These are phyloP conservation scores for Asteroscopus sphinx DNA, from an alignment of 2,888 invertebrate species.

Conservation along the genomic window DNA sequence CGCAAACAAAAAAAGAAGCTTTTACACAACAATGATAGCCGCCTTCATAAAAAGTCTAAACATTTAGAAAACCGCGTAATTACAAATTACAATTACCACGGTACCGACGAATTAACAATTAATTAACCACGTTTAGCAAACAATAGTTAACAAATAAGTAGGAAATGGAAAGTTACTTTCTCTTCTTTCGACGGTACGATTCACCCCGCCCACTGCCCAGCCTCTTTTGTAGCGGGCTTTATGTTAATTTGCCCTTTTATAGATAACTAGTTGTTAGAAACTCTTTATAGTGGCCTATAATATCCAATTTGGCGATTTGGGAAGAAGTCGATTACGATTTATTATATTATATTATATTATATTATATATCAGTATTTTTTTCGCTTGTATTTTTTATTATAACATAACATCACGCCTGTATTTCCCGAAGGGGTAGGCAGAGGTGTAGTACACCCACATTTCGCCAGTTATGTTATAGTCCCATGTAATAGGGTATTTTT, in stretches of 20 bases:
- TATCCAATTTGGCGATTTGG: background rate
- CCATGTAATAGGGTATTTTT: no score
- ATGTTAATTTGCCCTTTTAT: slow-evolving; percentile 38
- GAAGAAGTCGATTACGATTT: background rate
- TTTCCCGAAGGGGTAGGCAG: no score
- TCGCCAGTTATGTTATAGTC: no score
- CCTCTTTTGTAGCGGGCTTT: slow-evolving; percentile 26
- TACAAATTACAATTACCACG: slow-evolving; percentile 34
- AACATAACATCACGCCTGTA: no score
- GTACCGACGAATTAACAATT: slow-evolving; percentile 41
- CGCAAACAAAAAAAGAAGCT: background rate
- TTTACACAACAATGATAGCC: slow-evolving; percentile 14
- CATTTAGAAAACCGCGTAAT: slow-evolving; percentile 27
- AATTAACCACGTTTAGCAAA: slow-evolving; percentile 53
- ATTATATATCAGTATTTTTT: no score
- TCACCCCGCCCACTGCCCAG: slow-evolving; percentile 47
- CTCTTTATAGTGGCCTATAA: background rate
- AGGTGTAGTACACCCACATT: no score
- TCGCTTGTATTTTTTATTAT: no score
- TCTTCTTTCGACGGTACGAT: slow-evolving; percentile 27
- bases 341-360: no score
- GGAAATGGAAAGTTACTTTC: slow-evolving; percentile 59
- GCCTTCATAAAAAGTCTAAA: slow-evolving; percentile 3
- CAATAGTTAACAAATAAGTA: slow-evolving; percentile 49
- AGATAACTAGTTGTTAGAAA: slow-evolving; percentile 19